Conservation (phyloP, 2,797 vertebrate species). For the Peromyscus attwateri region DNA sequence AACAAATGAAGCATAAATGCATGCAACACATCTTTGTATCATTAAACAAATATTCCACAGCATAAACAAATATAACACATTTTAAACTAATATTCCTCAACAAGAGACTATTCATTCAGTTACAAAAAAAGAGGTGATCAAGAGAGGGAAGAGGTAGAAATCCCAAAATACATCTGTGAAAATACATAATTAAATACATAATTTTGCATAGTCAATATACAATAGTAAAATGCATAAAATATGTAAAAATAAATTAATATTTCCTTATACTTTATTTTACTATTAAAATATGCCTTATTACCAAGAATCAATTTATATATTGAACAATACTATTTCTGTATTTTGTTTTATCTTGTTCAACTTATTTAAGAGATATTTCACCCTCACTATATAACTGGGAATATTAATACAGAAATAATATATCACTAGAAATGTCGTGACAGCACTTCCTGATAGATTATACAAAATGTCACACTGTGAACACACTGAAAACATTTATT, state of each 20-base stretch:
- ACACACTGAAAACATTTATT: not conserved
- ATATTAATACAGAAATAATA: not conserved
- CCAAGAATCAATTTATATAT: not conserved
- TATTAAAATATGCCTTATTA: not conserved
- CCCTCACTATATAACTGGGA: not conserved
- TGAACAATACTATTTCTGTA: not conserved
- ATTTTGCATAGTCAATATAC: not conserved
- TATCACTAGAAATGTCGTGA: not conserved
- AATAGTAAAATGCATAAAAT: not conserved
- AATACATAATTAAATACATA: not conserved
- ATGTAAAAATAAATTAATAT: not conserved
- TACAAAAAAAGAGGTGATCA: not conserved
- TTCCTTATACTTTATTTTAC: not conserved
- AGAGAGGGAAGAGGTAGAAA: not conserved
- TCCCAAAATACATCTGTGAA: not conserved
- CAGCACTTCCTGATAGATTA: not conserved
- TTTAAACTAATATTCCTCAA: not conserved
- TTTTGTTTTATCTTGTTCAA: slow-evolving; percentile 5
- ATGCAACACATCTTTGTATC: not conserved
- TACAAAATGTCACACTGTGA: not conserved
- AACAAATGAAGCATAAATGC: not conserved
- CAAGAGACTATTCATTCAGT: not conserved
- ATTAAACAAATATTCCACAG: not conserved
- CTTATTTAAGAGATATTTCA: not conserved
- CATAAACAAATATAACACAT: not conserved